Evolutionary conservation across 2,797 vertebrate species (phyloP), one percentile per base, ranked within the genome.

Genomic region (Xenops minutus): DNA sequence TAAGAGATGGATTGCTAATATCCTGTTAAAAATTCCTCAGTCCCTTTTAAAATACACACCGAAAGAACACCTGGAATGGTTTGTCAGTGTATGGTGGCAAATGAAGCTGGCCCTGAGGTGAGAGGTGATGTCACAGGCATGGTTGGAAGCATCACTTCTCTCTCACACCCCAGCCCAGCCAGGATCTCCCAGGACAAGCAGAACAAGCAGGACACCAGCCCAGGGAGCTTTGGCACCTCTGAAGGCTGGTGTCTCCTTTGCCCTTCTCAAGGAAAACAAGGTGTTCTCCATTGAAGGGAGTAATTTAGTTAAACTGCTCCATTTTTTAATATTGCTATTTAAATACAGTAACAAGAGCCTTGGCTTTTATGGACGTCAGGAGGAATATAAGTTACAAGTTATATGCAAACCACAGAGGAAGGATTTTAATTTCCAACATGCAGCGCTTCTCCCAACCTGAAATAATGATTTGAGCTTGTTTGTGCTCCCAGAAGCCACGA

Each of bases 341-440:
- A 69, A 93, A 61, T 6, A 17, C 48, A 61, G 75, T 26, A 88
- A 82, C 24, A 34, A 58, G 96, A 92, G 59, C 58, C 46, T 74
- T 27, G 2, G 1, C 11, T 91, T 95, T 93, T 73, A 91, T 71
- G 78, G 66, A 74, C 39, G 61, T 56, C 92, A 69, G 80, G 89
- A 95, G 95, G 88, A 92, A 62, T 77, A 72, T 61, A 34, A 91
- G 76, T 14, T 86, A n/a, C 72, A 77, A 32, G 81, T 68, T 87
- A 51, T 1, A 15, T 8, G 49, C 89, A 95, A 96, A 85, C 85
- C 95, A 86, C 96, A 95, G 69, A 96, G 96, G 95, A 96, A 89
- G 20, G 20, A 46, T 89, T 96, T 95, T 87, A 73, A 91, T 93
- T 94, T 91, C 95, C 92, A 93, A 30, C 62, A 59, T 34, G 59